A percentile compares a stretch with the other conserved stretches of the same genome.
phyloP scores from a whole-genome alignment of 2,113 vertebrate genomes.

The Ptilonorhynchus violaceus region DNA sequence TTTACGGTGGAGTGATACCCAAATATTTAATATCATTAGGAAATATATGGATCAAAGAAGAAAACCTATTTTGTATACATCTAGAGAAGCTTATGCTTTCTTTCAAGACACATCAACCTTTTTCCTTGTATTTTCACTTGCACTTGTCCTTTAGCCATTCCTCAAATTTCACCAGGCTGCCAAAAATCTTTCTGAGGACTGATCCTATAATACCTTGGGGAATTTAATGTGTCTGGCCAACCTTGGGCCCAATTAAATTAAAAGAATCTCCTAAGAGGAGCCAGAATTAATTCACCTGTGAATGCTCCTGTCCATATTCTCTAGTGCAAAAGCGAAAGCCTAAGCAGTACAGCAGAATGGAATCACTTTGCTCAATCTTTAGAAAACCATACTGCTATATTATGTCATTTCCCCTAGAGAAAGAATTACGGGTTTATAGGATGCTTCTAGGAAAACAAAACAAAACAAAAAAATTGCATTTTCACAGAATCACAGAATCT shows the following conservation, averaged over 20 bases:
- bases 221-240: background rate
- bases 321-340: background rate
- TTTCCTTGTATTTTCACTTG: background rate
- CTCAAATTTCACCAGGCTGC: background rate
- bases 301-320: background rate
- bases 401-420: background rate
- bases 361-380: background rate
- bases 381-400: background rate
- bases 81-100: background rate
- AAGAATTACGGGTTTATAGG: background rate
- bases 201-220: background rate
- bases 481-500: background rate
- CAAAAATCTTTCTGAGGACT: background rate
- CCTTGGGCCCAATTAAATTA: background rate
- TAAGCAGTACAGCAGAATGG: background rate
- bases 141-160: background rate
- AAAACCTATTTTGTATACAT: background rate
- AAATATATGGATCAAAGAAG: background rate
- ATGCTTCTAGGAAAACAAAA: background rate
- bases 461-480: background rate
- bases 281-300: background rate
- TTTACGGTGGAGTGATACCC: background rate
- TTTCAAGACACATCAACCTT: background rate
- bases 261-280: background rate
- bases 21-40: background rate